Conservation (phyloP, 2,113 vertebrate genomes). For the Indicator indicator region DNA sequence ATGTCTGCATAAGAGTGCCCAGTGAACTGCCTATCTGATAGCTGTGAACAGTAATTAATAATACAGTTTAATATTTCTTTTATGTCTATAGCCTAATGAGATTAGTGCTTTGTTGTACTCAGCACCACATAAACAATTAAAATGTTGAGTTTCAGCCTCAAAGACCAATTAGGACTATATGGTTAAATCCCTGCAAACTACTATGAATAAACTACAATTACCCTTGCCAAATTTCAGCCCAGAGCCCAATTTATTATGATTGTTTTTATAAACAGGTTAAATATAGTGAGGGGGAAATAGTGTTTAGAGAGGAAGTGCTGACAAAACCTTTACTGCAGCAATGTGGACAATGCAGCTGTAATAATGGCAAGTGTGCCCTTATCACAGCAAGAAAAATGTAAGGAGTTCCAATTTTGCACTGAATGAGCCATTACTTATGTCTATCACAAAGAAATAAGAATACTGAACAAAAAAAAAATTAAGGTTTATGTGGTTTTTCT, state of each 20-base stretch:
- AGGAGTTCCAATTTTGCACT: slow-evolving; percentile 53
- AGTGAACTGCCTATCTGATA: neutral
- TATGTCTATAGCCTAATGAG: neutral
- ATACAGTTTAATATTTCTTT: neutral
- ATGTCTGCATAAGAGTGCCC: neutral
- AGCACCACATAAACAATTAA: neutral
- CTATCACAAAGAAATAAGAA: slow-evolving; percentile 61
- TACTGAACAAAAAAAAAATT: slow-evolving; percentile 39
- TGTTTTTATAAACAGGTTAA: slow-evolving; percentile 27
- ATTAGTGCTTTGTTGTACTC: neutral
- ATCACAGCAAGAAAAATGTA: slow-evolving; percentile 54
- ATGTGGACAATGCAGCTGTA: slow-evolving; percentile 43
- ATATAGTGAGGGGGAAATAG: slow-evolving; percentile 21
- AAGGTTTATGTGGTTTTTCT: neutral
- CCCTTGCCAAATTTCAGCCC: neutral
- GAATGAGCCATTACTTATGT: slow-evolving; percentile 62
- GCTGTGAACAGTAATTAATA: neutral
- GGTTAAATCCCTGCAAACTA: neutral
- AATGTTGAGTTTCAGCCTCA: neutral
- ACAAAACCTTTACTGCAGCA: slow-evolving; percentile 53
- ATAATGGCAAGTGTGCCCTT: slow-evolving; percentile 48
- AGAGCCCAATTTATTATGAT: neutral
- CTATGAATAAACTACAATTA: neutral
- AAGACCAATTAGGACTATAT: neutral
- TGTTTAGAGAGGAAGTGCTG: slow-evolving; percentile 41